Evolutionary conservation across 1,140 invertebrate species (phyloP).

Genomic region (Nixonia krombeini): DNA sequence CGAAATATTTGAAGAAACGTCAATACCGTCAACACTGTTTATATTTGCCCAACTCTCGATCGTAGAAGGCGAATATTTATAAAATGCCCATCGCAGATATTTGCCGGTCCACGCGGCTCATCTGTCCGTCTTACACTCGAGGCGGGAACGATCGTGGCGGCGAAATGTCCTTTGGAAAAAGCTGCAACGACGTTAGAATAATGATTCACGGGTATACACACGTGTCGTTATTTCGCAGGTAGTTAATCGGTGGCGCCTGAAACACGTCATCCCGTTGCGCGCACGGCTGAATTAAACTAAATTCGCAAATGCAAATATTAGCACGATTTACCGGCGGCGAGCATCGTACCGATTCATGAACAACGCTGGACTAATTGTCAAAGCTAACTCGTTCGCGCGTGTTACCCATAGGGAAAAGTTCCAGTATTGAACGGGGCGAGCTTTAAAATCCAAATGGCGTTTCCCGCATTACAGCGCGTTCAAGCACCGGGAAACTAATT

Average conservation of each 20-base stretch:
- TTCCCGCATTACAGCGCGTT: slow-evolving; percentile 24
- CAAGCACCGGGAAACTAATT: slow-evolving; percentile 12
- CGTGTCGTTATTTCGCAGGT: slow-evolving; percentile 23
- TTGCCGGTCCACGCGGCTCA: too few relatives aligned
- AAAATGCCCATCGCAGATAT: too few relatives aligned
- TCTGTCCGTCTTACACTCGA: too few relatives aligned
- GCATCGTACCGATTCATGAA: slow-evolving; percentile 51
- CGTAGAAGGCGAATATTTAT: too few relatives aligned
- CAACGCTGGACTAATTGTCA: slow-evolving; percentile 43
- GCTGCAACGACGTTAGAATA: slow-evolving; percentile 1
- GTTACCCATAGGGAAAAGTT: slow-evolving; percentile 41
- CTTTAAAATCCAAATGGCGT: slow-evolving; percentile 31
- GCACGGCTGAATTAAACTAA: slow-evolving; percentile 59
- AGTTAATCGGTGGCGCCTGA: slow-evolving; percentile 31
- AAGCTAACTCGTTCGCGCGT: slow-evolving; percentile 43
- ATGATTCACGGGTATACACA: slow-evolving; percentile 8
- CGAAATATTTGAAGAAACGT: too few relatives aligned
- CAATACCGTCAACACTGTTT: too few relatives aligned
- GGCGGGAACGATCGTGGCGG: too few relatives aligned
- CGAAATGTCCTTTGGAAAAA: too few relatives aligned
- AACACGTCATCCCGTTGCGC: slow-evolving; percentile 36
- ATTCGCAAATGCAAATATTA: slow-evolving; percentile 61
- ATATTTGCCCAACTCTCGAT: too few relatives aligned
- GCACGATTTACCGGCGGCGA: slow-evolving; percentile 56
- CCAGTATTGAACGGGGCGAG: slow-evolving; percentile 30